Percentiles rank a stretch among this genome's conserved stretches.
These are phyloP conservation scores for Nothoprocta pentlandii DNA, from an alignment of 2,113 vertebrate species.

Conservation along the genomic window DNA sequence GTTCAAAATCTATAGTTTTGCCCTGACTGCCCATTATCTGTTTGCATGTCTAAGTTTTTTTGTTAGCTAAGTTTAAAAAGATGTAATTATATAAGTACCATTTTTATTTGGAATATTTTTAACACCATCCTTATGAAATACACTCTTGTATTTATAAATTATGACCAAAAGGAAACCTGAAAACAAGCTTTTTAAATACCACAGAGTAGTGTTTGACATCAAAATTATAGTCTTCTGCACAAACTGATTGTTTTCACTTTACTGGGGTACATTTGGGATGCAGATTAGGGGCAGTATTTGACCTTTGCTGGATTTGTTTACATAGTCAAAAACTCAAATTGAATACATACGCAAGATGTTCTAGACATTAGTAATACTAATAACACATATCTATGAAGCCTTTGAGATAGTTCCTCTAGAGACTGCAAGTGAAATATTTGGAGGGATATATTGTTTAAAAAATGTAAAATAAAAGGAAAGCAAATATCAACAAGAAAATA, in stretches of 20 bases:
- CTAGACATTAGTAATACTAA: neutral
- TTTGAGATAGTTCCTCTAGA: neutral
- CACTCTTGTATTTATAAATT: neutral
- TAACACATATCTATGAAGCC: neutral
- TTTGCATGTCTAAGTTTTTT: slow-evolving; percentile 11
- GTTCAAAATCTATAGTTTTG: neutral
- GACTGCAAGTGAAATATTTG: neutral
- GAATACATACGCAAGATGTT: neutral
- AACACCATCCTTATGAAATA: neutral
- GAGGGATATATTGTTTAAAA: neutral
- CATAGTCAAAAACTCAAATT: neutral
- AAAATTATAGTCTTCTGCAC: neutral
- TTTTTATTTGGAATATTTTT: neutral
- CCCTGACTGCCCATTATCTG: neutral
- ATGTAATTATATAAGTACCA: neutral
- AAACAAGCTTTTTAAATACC: neutral
- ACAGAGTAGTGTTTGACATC: neutral
- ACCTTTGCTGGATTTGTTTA: neutral
- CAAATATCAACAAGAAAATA: neutral
- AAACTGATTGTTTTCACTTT: neutral
- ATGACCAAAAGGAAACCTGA: neutral
- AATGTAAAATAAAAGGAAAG: neutral
- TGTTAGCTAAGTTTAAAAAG: neutral
- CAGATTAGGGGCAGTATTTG: neutral
- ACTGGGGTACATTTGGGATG: accelerated